phyloP scores from a whole-genome alignment of 2,797 vertebrate species.

The Anas bahamensis region DNA sequence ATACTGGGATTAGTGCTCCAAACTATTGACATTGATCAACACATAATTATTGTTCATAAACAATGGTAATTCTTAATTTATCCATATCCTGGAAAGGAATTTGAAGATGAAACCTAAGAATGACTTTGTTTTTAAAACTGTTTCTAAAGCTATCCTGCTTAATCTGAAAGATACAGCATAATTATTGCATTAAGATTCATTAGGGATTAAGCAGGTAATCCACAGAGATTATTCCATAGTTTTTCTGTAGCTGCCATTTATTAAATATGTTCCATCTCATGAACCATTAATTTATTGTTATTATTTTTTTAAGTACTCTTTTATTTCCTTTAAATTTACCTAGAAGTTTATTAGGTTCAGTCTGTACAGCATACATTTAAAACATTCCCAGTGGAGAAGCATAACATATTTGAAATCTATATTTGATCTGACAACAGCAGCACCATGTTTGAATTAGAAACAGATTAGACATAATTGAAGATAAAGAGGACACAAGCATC shows the following conservation, averaged over 20 bases:
- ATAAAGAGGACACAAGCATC: conserved; percentile 81
- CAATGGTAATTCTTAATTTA: conserved; percentile 66
- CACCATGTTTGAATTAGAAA: conserved; percentile 80
- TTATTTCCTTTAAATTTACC: conserved; percentile 78
- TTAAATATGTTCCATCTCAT: conserved; percentile 81
- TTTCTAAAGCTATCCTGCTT: conserved; percentile 85
- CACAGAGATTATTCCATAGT: conserved; percentile 31
- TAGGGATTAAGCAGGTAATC: conserved; percentile 56
- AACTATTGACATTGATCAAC: neutral
- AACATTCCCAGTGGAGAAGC: conserved; percentile 72
- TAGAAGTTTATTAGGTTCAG: conserved; percentile 76
- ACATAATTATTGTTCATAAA: conserved; percentile 9
- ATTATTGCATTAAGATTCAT: conserved; percentile 39
- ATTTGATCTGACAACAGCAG: conserved; percentile 83
- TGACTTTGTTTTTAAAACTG: conserved; percentile 84
- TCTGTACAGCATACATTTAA: conserved; percentile 52
- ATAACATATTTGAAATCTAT: conserved; percentile 82
- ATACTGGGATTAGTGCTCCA: conserved; percentile 46
- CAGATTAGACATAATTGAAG: conserved; percentile 84
- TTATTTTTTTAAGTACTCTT: conserved; percentile 85
- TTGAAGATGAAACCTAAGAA: conserved; percentile 82
- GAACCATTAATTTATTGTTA: conserved; percentile 88
- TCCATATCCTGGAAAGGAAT: conserved; percentile 81
- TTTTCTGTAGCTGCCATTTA: conserved; percentile 64
- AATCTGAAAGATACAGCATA: conserved; percentile 79